Evolutionary conservation across 2,113 vertebrate species (phyloP), one percentile per base, ranked within the genome.

Genomic region (Albula glossodonta): DNA sequence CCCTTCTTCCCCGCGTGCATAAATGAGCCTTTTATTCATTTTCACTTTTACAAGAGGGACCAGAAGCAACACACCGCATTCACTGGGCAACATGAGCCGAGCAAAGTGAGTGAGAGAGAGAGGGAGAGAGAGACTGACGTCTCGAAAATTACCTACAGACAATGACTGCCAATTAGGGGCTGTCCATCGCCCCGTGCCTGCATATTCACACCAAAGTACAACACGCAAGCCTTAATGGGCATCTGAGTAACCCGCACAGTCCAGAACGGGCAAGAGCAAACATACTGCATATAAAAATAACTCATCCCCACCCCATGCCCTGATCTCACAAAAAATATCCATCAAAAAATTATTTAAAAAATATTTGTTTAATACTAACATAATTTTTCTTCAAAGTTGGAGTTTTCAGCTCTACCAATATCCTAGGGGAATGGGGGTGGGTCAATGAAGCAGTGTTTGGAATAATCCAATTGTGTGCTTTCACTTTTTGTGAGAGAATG

Each of bases 1-100:
- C 92, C 94, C 92, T 91, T 81, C 91, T 88, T 94, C 95, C 94
- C 87, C 8, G 89, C 89, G 91, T 91, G 93, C 93, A 92, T 94
- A 94, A 95, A 95, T 92, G 93, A 94, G 94, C 87, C 92, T 93
- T 95, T 95, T 94, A 94, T 96, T 93, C 93, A 92, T 93, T 90
- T 91, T 90, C 91, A 93, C 91, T 92, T 95, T 94, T 95, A 95
- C 93, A 94, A 91, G 90, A 89, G 88, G 8, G 85, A 57, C 86
- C 83, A 81, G 83, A 57, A 84, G 78, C 51, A 81, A 81, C 83
- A 81, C 52, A 83, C 56, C 22, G 74, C 83, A 84, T 81, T 87
- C 79, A 83, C 79, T 84, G 84, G 63, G 83, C 83, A 87, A 87
- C 83, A 25, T 15, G 25, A 84, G 60, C 22, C n/a, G 25, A 52